Evolutionary conservation across 53 echinoderm and acorn worm genomes (phyloP), one percentile per base, ranked within the genome.

Genomic region (Apostichopus leukothele): DNA sequence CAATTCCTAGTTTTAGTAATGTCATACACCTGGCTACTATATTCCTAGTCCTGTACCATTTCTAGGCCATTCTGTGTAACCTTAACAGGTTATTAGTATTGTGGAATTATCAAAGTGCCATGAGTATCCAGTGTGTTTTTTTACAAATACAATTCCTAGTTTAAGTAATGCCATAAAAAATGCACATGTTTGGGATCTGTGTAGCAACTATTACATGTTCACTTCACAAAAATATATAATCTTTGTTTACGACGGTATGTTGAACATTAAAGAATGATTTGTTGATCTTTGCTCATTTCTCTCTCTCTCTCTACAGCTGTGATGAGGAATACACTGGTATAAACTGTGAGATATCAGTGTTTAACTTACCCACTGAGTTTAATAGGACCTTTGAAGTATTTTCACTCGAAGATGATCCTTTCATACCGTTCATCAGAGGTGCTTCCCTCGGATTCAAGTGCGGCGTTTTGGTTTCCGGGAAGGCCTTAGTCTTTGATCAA

Each of bases 401-500:
- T 21, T 59, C 85, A 11, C 7, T 89, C 14, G 14, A 53, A 21
- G 80, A 87, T 84, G 78, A 90, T 20, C 87, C 90, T 25, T 88
- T 90, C 84, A 91, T 96, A 63, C 89, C 89, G 9, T 59, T 85
- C 3, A 51, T 93, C 57, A 71, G 52, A 5, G 97, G 97, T 1
- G 95, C 86, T 5, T 88, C 83, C 18, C 59, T 91, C 20, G 94
- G 97, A 5, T 95, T 92, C 73, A 87, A 92, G 78, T 97, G 97
- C 87, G 97, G 97, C 1, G 73, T 97, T 23, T 74, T 97, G 63
- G 91, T 92, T 6, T 89, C 93, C 14, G 95, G 97, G 27, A 95
- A 95, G 78, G 91, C 97, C 22, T 60, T 97, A 84, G 95, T 97
- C 18, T 97, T 97, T 75, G 91, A 95, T 79, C 66, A 89, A 25